Base-by-base conservation (phyloP, 2,888 invertebrate species). In the Stenodera caucasica region DNA sequence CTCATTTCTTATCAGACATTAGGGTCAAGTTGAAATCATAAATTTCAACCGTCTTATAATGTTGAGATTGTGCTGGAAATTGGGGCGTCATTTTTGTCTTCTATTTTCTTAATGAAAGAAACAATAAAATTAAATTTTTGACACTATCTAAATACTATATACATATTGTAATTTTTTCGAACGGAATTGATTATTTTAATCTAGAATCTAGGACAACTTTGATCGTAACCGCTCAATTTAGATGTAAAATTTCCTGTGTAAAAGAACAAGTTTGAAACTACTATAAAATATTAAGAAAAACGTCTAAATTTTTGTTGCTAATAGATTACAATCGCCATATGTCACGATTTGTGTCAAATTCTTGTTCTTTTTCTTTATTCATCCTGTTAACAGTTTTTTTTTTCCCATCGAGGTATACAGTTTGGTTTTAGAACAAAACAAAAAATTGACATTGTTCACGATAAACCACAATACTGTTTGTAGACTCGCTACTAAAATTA, bases 21-120 rank as follows among this genome's bases (percentile, higher is more conserved):
- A 45, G 23, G 45, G 45, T 45, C 45, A 45, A 45, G 45, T 45
- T 23, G 23, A 45, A 45, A 45, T 45, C 21, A 45, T 45, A 45
- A 45, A 23, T 45, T 12, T 45, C n/a, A 21, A 23, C 11, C 21
- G 23, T 37, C 37, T 37, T 37, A 0, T 37, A 15, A 26, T 26
- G 26, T 26, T 37, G n/a, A 37, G 15, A 37, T 37, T 37, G 37
- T 37, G 26, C 5, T 37, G 14, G 37, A 37, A 37, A 37, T 45
- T 45, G n/a, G 45, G 45, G 12, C 45, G 45, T 21, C 45, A 21
- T 45, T 45, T 45, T 12, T 21, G 1, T 45, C 7, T 37, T 35
- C 14, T 7, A 14, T 21, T 45, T 21, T 18, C 8, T 8, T 1
- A 21, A 21, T 23, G n/a, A 45, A 21, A 23, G 12, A 23, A 4